A percentile compares a stretch with the other conserved stretches of the same genome.
These are phyloP conservation scores for Ceratothoa steindachneri DNA, from an alignment of 2,888 invertebrate species.

Conservation along the genomic window DNA sequence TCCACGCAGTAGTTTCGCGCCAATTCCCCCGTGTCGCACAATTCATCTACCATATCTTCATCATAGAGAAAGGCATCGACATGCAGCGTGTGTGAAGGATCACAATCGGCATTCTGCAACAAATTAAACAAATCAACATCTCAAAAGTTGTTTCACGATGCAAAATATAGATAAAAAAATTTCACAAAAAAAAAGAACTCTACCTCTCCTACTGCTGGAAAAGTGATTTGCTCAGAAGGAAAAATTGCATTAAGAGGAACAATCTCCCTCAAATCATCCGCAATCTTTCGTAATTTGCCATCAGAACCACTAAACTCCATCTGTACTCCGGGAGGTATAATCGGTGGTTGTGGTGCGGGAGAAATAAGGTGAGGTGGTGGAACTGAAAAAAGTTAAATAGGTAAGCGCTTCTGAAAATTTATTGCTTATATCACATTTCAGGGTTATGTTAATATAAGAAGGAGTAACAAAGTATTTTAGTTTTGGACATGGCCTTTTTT, in stretches of 20 bases:
- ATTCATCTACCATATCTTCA: constrained; percentile 61
- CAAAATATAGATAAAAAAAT: too few species aligned
- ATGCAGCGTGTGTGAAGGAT: constrained; percentile 59
- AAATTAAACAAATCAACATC: too few species aligned
- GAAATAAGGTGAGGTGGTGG: constrained; percentile 21
- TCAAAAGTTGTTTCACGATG: too few species aligned
- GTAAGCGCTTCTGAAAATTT: neutral
- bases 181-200: too few species aligned
- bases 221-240: constrained; percentile 50
- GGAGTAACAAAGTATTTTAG: too few species aligned
- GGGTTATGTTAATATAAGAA: neutral
- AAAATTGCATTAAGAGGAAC: constrained; percentile 50
- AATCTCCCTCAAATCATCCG: constrained; percentile 49
- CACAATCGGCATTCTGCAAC: constrained; percentile 49
- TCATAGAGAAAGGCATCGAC: constrained; percentile 69
- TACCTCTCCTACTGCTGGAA: constrained; percentile 48
- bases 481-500: too few species aligned
- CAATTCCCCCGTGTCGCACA: constrained; percentile 57
- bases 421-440: neutral
- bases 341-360: constrained; percentile 9
- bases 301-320: constrained; percentile 23
- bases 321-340: neutral
- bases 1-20: constrained; percentile 57
- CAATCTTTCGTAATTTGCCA: constrained; percentile 48
- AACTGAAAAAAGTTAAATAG: constrained; percentile 23